Percentiles rank a stretch among this genome's conserved stretches.
Evolutionary conservation across 2,113 vertebrate genomes (phyloP).

Genomic region (Ptilonorhynchus violaceus): DNA sequence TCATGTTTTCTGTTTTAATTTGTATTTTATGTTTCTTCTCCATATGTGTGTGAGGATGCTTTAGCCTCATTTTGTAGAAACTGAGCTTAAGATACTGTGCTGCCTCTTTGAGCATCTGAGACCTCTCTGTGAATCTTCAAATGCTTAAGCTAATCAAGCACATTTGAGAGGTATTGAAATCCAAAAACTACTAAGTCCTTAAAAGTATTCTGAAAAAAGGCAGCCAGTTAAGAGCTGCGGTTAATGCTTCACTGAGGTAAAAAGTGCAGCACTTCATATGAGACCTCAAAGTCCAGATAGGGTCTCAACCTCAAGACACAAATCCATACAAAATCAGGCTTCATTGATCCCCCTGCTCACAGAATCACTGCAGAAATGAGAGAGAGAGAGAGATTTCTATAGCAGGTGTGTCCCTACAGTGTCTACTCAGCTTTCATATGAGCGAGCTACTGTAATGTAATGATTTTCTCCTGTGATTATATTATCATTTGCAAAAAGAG

Average conservation of each 20-base stretch:
- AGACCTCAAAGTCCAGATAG: background rate
- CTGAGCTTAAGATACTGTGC: background rate
- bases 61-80: background rate
- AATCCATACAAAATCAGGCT: constrained; percentile 5
- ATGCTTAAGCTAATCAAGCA: background rate
- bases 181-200: background rate
- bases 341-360: constrained; percentile 4
- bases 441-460: background rate
- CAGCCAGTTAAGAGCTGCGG: background rate
- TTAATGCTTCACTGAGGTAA: constrained; percentile 8
- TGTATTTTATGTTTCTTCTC: background rate
- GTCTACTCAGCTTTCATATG: background rate
- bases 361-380: background rate
- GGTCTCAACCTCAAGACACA: constrained; percentile 23
- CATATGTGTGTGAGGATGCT: background rate
- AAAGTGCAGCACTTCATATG: background rate
- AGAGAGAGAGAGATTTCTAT: background rate
- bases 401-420: background rate
- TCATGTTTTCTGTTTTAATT: background rate
- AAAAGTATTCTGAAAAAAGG: background rate
- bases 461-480: background rate
- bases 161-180: background rate
- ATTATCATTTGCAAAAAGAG: background rate
- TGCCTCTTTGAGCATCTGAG: background rate
- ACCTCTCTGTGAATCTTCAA: background rate